Evolutionary conservation across 2,797 vertebrate species (phyloP).

Genomic region (Rhynchonycteris naso): DNA sequence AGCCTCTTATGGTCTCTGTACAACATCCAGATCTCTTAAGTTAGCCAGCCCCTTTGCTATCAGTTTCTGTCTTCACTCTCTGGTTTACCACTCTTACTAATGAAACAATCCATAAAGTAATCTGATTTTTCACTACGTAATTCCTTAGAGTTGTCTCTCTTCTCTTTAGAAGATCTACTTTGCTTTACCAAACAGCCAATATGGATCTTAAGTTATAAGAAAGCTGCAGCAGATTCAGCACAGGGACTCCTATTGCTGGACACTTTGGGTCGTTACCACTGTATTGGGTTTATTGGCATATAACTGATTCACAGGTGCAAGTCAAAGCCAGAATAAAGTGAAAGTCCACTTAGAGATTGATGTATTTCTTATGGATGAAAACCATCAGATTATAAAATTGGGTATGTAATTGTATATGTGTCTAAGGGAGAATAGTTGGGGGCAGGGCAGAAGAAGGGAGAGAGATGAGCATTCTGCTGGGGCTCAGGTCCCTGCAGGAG

Average conservation of each 20-base stretch:
- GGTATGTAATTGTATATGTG: not conserved
- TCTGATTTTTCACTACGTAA: not conserved
- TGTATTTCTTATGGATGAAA: conserved; percentile 23
- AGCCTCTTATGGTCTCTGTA: not conserved
- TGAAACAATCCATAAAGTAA: not conserved
- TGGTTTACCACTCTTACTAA: not conserved
- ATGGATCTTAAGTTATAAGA: not conserved
- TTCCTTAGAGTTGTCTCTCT: not conserved
- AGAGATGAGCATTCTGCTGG: not conserved
- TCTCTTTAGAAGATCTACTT: not conserved
- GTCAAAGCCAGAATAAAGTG: conserved; percentile 15
- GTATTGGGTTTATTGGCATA: conserved; percentile 16
- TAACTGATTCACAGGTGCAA: not conserved
- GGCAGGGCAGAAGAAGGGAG: not conserved
- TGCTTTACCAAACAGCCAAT: conserved; percentile 31
- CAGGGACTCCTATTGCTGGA: not conserved
- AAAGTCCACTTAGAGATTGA: not conserved
- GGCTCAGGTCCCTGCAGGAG: not conserved
- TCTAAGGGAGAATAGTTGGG: not conserved
- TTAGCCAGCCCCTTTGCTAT: not conserved
- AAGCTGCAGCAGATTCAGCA: not conserved
- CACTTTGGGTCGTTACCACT: not conserved
- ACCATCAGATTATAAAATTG: not conserved
- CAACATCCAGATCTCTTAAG: not conserved
- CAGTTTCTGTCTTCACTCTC: not conserved